These are phyloP conservation scores for Oscheius sp. DNA, from an alignment of 2,888 invertebrate species.

Conservation along the genomic window DNA sequence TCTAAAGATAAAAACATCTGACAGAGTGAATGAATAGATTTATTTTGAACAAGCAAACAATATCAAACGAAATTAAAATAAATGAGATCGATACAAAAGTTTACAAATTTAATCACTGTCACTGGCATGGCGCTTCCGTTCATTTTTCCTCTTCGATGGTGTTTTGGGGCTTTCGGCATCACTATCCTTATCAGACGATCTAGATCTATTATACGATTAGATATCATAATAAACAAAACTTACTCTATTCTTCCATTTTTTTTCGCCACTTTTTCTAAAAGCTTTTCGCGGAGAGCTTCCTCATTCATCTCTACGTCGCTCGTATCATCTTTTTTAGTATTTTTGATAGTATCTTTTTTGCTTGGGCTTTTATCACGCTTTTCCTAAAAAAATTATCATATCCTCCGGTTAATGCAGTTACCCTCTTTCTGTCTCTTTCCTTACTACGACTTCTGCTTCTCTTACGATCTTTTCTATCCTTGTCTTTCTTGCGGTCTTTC, in stretches of 20 bases:
- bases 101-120: slow-evolving; percentile 35
- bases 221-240: too few species aligned
- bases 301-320: slow-evolving; percentile 31
- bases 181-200: slow-evolving; percentile 6
- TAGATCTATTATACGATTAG: too few species aligned
- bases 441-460: slow-evolving; percentile 36
- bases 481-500: slow-evolving; percentile 37
- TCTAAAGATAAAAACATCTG: neutral
- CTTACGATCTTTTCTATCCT: slow-evolving; percentile 39
- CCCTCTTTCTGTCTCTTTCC: slow-evolving; percentile 33
- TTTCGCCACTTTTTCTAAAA: slow-evolving; percentile 53
- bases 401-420: neutral
- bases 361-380: slow-evolving; percentile 5
- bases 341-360: too few species aligned
- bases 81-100: slow-evolving; percentile 21
- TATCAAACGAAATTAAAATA: neutral
- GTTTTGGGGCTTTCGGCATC: neutral
- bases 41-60: slow-evolving; percentile 3
- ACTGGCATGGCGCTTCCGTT: slow-evolving; percentile 29
- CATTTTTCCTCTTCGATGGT: slow-evolving; percentile 31
- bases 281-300: slow-evolving; percentile 52
- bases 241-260: slow-evolving; percentile 26
- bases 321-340: slow-evolving; percentile 1
- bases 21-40: neutral
- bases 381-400: slow-evolving; percentile 14